Evolutionary conservation across 2,113 vertebrate genomes (phyloP), one percentile per base, ranked within the genome.

Genomic region (Columba janthina): DNA sequence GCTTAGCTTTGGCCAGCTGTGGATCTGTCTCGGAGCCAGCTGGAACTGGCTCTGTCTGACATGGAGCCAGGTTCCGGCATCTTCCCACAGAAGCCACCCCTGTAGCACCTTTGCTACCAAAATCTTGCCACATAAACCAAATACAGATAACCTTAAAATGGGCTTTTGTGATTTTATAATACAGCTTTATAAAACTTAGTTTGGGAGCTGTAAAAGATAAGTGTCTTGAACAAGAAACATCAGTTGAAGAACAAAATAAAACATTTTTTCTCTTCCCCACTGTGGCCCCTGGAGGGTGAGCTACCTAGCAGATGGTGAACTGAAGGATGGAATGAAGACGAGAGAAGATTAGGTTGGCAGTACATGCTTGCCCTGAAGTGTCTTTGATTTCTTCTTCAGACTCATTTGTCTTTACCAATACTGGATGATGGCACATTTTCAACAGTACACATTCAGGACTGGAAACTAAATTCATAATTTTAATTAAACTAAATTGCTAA

Each of bases 21-120:
- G 0, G 15, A 12, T 60, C 40, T 0, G 0, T 40, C 46, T 48
- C 44, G 29, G 17, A 67, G 62, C 13, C n/a, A 62, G 31, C 36
- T 81, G 42, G 60, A 66, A 34, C 20, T 12, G 40, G 28, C 40
- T 86, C 21, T 50, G 31, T 36, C 34, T 4, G 7, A 34, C 40
- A 56, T 2, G 1, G 17, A 8, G 32, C 17, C 14, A 44, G 51
- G 38, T 83, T 87, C 51, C 78, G n/a, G 7, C 26, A 72, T 46
- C 60, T 87, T 54, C 66, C 79, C 17, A 44, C 1, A 2, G 77
- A 79, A 87, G 20, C 17, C 13, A 57, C 17, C 7, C 6, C 38
- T 90, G 44, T 19, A 87, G 54, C 15, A 15, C 34, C 11, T 18
- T 24, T 10, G 2, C 26, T 75, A n/a, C 20, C 42, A 67, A 85